phyloP scores from a whole-genome alignment of 2,797 vertebrate genomes.

The Mormyrops boulengeri region DNA sequence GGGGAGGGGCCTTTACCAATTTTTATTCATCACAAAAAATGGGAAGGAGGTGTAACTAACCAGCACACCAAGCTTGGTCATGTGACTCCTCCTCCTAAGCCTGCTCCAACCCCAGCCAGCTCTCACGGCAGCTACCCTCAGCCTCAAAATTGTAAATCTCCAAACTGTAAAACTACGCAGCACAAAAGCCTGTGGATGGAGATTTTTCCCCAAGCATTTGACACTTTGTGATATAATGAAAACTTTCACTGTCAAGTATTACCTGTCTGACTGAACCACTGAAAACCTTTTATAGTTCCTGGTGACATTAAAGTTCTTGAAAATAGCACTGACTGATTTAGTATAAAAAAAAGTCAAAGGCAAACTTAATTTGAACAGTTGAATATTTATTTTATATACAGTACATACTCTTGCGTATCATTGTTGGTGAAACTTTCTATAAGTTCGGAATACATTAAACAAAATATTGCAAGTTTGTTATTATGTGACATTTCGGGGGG shows the following conservation, averaged over 20 bases:
- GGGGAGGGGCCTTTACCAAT: background rate
- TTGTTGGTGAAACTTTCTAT: slow-evolving; percentile 53
- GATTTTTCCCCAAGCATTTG: background rate
- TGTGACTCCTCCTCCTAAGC: background rate
- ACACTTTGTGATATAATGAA: background rate
- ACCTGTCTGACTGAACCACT: background rate
- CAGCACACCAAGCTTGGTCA: background rate
- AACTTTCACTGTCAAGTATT: background rate
- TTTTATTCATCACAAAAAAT: background rate
- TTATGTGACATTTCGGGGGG: background rate
- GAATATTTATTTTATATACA: slow-evolving; percentile 68
- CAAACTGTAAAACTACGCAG: background rate
- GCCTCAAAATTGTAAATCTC: background rate
- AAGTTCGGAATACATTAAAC: slow-evolving; percentile 20
- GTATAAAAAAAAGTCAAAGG: slow-evolving; percentile 31
- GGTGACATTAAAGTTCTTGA: background rate
- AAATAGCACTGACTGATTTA: background rate
- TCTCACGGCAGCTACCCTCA: background rate
- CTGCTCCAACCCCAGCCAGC: background rate
- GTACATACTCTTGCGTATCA: slow-evolving; percentile 58
- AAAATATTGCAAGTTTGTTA: slow-evolving; percentile 7
- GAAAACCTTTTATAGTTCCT: background rate
- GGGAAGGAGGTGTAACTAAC: background rate
- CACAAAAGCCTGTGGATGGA: background rate
- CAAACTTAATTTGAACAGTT: slow-evolving; percentile 58